phyloP scores from a whole-genome alignment of 35 echinoderm and acorn worm species.

The Apostichopus japonicus region DNA sequence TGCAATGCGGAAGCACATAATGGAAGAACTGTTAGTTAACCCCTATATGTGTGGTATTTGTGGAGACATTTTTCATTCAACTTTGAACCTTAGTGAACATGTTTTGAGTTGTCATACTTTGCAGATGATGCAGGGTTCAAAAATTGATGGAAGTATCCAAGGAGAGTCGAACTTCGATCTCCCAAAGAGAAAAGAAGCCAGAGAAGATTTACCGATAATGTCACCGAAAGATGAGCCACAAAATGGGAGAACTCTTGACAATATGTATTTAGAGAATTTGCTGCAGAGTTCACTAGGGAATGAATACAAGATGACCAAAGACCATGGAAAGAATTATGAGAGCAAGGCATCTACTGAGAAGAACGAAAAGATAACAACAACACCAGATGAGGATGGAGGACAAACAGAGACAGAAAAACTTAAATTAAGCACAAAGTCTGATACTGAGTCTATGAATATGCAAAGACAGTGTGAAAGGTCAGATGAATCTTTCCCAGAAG shows the following conservation, averaged over 20 bases:
- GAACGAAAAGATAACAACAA: not conserved
- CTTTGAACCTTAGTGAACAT: not conserved
- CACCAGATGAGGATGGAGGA: not conserved
- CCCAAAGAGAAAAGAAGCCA: not conserved
- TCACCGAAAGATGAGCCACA: not conserved
- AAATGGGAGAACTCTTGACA: not conserved
- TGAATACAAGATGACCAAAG: not conserved
- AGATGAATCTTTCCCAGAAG: no score
- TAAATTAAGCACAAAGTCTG: no score
- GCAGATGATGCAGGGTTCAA: not conserved
- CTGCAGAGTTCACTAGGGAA: no score
- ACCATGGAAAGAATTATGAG: not conserved
- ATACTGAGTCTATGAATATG: no score
- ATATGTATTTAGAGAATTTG: not conserved
- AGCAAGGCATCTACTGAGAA: not conserved
- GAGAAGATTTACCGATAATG: not conserved
- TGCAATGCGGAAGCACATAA: conserved; percentile 25
- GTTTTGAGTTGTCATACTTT: not conserved
- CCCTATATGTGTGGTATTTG: conserved; percentile 56
- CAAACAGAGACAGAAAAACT: no score
- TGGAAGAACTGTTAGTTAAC: not conserved
- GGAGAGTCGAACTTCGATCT: not conserved
- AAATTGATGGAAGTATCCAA: not conserved
- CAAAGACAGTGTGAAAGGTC: no score
- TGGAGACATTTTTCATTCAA: not conserved